Conservation (phyloP, 2,888 invertebrate species). For the Sinelater perroti region DNA sequence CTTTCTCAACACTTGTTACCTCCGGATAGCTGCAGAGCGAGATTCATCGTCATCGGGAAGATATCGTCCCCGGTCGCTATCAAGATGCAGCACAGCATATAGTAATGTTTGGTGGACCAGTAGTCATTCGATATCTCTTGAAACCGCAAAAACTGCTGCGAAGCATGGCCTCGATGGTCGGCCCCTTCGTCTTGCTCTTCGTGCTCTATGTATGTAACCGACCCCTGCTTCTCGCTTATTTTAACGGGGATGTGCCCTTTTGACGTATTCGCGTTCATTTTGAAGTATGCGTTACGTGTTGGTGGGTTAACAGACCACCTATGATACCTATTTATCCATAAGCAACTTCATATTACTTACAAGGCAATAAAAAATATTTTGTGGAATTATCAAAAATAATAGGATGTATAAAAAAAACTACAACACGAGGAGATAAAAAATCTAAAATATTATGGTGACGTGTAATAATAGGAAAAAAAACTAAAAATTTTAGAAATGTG, state of each 20-base stretch:
- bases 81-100: conserved; percentile 35
- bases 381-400: no score
- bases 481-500: no score
- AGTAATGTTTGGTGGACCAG: conserved; percentile 37
- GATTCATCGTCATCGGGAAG: conserved; percentile 34
- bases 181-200: not conserved
- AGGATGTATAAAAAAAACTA: no score
- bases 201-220: not conserved
- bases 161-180: not conserved
- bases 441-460: no score
- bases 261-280: not conserved
- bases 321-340: not conserved
- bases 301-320: not conserved
- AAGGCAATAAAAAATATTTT: no score
- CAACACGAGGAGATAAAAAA: no score
- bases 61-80: conserved; percentile 40
- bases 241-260: not conserved
- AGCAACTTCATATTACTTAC: not conserved
- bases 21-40: conserved; percentile 39
- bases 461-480: no score
- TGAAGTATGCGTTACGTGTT: no score
- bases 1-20: no score
- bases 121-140: conserved; percentile 30
- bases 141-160: conserved; percentile 21
- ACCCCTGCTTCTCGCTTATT: not conserved